A percentile compares a stretch with the other conserved stretches of the same genome.
Conservation (phyloP, 2,797 vertebrate species). For the Eleutherodactylus coqui region DNA sequence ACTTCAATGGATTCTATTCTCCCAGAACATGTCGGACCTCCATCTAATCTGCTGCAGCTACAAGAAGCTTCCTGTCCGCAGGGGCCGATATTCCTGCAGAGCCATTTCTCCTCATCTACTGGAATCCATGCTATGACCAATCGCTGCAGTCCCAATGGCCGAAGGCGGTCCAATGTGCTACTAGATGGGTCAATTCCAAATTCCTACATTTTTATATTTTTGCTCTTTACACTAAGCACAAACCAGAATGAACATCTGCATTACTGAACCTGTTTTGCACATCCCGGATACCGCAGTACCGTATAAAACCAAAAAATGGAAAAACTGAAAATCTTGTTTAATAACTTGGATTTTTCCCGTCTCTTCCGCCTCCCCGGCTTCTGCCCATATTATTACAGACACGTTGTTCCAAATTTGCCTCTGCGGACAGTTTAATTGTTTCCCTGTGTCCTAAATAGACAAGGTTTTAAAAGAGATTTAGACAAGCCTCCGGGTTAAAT, state of each 20-base stretch:
- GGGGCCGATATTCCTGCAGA: no score
- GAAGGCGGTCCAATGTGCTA: no score
- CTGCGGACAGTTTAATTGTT: conserved; percentile 55
- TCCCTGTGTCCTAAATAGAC: conserved; percentile 55
- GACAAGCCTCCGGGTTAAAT: conserved; percentile 53
- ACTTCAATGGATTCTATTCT: no score
- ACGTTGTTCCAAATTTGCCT: conserved; percentile 25
- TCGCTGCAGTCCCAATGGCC: no score
- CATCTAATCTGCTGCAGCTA: no score
- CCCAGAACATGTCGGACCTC: no score
- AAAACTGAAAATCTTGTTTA: neutral
- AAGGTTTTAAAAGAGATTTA: conserved; percentile 54
- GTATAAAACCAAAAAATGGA: neutral
- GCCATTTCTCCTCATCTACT: no score
- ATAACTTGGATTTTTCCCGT: no score
- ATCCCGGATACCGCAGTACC: neutral
- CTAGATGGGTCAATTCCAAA: no score
- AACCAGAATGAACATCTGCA: neutral
- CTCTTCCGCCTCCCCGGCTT: neutral
- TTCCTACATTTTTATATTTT: neutral
- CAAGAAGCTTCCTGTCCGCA: no score
- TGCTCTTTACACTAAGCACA: neutral
- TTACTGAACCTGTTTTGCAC: neutral
- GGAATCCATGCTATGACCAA: no score
- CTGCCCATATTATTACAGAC: conserved; percentile 17